These are phyloP conservation scores for Butorides virescens DNA, from an alignment of 2,113 vertebrate genomes.

Conservation along the genomic window DNA sequence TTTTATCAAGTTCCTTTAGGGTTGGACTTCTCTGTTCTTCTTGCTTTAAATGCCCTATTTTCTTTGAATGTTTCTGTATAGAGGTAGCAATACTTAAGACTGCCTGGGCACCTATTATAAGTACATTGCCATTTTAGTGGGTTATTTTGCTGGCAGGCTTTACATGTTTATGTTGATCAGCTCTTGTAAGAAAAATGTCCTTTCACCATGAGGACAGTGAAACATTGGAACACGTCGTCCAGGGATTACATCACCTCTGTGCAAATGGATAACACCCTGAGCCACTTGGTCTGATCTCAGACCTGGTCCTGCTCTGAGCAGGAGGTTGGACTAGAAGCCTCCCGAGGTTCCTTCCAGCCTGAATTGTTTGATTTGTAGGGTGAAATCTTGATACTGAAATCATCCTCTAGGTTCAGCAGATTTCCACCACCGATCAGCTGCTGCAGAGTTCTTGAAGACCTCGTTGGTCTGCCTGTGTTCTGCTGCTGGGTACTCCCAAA, in stretches of 20 bases:
- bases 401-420: rapidly evolving
- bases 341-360: background rate
- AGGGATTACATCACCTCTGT: rapidly evolving
- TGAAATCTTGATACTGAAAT: background rate
- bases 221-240: background rate
- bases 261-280: rapidly evolving
- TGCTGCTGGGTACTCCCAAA: background rate
- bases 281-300: background rate
- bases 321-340: background rate
- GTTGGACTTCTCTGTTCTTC: background rate
- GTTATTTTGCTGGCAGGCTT: background rate
- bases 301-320: background rate
- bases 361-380: background rate
- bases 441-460: background rate
- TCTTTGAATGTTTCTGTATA: background rate
- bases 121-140: background rate
- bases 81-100: background rate
- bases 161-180: background rate
- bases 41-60: background rate
- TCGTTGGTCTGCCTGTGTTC: background rate
- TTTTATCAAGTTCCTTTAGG: background rate
- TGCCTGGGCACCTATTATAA: rapidly evolving
- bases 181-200: background rate
- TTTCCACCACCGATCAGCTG: background rate
- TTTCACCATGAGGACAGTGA: background rate